Percentiles rank a stretch among this genome's conserved stretches.
These are phyloP conservation scores for Zaprionus ghesquierei DNA, from an alignment of 1,140 invertebrate species.

Conservation along the genomic window DNA sequence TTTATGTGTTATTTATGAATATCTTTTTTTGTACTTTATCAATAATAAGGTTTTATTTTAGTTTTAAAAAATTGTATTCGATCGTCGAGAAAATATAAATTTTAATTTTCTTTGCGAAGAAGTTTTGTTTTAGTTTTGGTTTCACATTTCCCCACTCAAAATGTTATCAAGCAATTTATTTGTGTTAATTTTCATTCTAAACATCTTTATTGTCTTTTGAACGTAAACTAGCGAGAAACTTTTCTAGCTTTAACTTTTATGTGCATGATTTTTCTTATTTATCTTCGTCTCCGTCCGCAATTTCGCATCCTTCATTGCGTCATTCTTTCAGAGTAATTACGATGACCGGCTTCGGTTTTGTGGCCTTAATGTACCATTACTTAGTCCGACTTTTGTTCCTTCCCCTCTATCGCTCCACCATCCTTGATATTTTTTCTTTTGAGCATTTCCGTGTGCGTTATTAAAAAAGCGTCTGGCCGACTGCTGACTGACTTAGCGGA, in stretches of 20 bases:
- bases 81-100: background rate
- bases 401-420: background rate
- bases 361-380: conserved; percentile 22
- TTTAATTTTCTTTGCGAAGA: background rate
- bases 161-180: background rate
- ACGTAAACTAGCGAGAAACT: no score
- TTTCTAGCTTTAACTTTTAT: background rate
- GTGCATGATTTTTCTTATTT: background rate
- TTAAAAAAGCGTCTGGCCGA: conserved; percentile 62
- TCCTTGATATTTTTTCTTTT: background rate
- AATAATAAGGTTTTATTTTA: background rate
- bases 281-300: background rate
- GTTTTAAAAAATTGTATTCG: background rate
- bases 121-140: background rate
- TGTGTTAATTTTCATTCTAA: background rate
- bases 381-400: background rate
- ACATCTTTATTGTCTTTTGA: conserved; percentile 3
- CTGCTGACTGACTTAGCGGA: conserved; percentile 38
- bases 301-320: background rate
- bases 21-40: background rate
- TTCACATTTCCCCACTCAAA: background rate
- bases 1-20: background rate
- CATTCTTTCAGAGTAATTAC: conserved; percentile 9
- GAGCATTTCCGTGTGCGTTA: conserved; percentile 38
- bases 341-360: background rate